Conservation (phyloP, 2,113 vertebrate species). For the Vulpes ferrilata region DNA sequence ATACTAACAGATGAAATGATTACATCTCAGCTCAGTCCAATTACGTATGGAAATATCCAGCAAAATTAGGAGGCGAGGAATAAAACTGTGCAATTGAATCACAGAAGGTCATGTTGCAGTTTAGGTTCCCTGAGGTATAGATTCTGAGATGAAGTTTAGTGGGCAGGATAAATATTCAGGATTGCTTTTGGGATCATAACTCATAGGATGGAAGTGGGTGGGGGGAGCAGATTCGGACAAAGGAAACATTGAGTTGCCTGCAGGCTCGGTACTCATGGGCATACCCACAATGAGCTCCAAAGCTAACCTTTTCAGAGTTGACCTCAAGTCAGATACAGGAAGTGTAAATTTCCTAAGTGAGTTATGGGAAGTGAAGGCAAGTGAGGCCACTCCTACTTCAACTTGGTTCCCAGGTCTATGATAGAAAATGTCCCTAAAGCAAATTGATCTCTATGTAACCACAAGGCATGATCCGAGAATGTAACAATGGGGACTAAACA, state of each 20-base stretch:
- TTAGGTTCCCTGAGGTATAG: neutral
- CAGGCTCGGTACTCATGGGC: neutral
- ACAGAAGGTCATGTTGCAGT: neutral
- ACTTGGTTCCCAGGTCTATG: neutral
- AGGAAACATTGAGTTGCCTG: neutral
- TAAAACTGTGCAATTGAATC: neutral
- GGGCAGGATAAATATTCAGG: neutral
- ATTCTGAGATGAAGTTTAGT: neutral
- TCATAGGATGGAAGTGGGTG: neutral
- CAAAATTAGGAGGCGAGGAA: neutral
- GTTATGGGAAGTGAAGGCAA: neutral
- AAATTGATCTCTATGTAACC: neutral
- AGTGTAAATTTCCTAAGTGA: neutral
- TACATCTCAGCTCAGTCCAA: neutral
- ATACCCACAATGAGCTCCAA: neutral
- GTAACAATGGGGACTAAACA: neutral
- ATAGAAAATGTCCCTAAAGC: neutral
- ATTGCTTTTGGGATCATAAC: neutral
- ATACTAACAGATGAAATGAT: neutral
- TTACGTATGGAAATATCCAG: neutral
- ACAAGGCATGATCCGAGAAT: neutral
- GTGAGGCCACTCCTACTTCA: neutral
- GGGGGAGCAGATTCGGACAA: neutral
- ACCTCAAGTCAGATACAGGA: neutral
- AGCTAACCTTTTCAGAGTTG: neutral